A percentile compares a stretch with the other conserved stretches of the same genome.
Evolutionary conservation across 30 jellyfish, hydroid and myxozoan genomes (phyloP).

Genomic region (Phacellophora camtschatica): DNA sequence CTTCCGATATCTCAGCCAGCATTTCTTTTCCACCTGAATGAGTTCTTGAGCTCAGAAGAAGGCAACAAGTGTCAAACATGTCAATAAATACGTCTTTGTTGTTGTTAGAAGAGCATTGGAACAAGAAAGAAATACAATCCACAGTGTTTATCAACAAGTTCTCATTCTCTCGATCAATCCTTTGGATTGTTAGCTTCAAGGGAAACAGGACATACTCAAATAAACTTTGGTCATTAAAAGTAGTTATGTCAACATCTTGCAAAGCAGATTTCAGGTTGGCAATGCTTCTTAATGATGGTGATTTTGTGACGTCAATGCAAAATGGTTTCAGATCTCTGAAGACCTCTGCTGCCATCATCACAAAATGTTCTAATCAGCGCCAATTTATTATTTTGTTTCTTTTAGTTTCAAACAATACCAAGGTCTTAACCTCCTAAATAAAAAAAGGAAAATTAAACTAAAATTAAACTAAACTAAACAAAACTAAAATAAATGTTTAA

Average conservation of each 20-base stretch:
- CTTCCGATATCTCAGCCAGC: constrained; percentile 70
- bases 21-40: constrained; percentile 38
- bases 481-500: no score
- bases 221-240: constrained; percentile 43
- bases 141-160: constrained; percentile 7
- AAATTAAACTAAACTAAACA: no score
- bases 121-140: constrained; percentile 9
- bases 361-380: no score
- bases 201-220: constrained; percentile 75
- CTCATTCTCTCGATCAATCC: constrained; percentile 24
- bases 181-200: constrained; percentile 56
- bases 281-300: constrained; percentile 51
- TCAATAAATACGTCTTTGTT: constrained; percentile 27
- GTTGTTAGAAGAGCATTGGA: neutral
- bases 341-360: constrained; percentile 33
- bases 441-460: no score
- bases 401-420: no score
- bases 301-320: constrained; percentile 66
- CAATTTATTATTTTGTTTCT: no score
- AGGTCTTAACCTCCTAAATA: no score
- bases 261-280: constrained; percentile 7
- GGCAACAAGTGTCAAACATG: constrained; percentile 49
- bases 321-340: constrained; percentile 66
- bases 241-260: neutral
- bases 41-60: constrained; percentile 48